Conservation (phyloP, 2,888 invertebrate species). For the Theodoxus fluviatilis region DNA sequence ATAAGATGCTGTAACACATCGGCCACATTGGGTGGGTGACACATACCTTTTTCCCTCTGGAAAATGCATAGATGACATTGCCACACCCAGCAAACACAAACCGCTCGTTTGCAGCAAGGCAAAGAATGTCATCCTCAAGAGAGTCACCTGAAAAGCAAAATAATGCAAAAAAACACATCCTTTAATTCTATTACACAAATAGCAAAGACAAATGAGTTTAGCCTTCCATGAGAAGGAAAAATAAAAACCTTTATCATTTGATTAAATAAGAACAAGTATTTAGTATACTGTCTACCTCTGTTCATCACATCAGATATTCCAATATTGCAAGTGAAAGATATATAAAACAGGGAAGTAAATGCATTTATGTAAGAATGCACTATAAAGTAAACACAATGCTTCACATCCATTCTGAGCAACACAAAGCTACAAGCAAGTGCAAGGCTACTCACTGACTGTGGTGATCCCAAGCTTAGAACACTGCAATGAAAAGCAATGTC, state of each 20-base stretch:
- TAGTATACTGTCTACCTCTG: not conserved
- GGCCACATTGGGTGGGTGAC: not conserved
- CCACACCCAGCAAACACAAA: constrained; percentile 56
- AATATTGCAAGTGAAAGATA: too few relatives aligned
- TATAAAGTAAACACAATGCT: too few relatives aligned
- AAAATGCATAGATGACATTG: constrained; percentile 84
- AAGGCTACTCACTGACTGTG: constrained; percentile 78
- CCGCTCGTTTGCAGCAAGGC: constrained; percentile 50
- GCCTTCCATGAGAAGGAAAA: not conserved
- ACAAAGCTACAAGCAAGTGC: too few relatives aligned
- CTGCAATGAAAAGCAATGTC: constrained; percentile 51
- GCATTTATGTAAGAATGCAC: too few relatives aligned
- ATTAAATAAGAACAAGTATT: not conserved
- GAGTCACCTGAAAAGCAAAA: constrained; percentile 56
- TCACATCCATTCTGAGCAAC: too few relatives aligned
- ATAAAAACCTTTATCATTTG: not conserved
- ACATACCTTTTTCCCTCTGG: constrained; percentile 78
- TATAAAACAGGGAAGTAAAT: too few relatives aligned
- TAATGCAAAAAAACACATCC: not conserved
- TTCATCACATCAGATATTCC: too few relatives aligned
- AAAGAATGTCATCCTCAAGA: constrained; percentile 56
- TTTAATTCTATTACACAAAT: not conserved
- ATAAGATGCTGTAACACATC: too few relatives aligned
- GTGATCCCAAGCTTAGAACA: constrained; percentile 70
- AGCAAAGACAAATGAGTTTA: not conserved